These are phyloP conservation scores for Enteromius mattozi DNA, from an alignment of 2,797 vertebrate genomes.

Conservation along the genomic window DNA sequence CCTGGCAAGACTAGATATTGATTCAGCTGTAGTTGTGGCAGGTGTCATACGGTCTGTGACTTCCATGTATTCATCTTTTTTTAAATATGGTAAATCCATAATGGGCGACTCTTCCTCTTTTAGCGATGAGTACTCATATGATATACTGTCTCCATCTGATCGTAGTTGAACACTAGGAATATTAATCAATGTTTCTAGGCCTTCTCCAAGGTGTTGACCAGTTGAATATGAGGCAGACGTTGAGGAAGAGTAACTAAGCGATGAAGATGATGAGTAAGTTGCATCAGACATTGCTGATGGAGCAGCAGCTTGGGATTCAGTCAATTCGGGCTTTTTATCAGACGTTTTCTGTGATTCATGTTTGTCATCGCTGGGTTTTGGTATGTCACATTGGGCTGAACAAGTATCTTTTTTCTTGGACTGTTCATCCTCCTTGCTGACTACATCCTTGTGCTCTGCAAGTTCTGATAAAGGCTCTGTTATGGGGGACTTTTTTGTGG, in stretches of 20 bases:
- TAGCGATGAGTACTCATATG: constrained; percentile 74
- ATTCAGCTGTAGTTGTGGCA: constrained; percentile 70
- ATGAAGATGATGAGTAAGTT: constrained; percentile 72
- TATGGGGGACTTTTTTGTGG: constrained; percentile 37
- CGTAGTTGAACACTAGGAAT: constrained; percentile 64
- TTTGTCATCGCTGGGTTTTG: constrained; percentile 62
- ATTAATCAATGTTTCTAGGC: constrained; percentile 63
- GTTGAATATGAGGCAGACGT: constrained; percentile 75
- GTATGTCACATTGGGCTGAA: constrained; percentile 48
- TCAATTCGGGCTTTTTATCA: constrained; percentile 67
- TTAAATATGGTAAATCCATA: constrained; percentile 71
- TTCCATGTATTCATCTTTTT: constrained; percentile 90
- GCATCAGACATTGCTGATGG: constrained; percentile 65
- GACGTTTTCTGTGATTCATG: constrained; percentile 54
- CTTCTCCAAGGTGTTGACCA: constrained; percentile 68
- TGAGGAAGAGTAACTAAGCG: constrained; percentile 73
- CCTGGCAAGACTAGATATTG: constrained; percentile 76
- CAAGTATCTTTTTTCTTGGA: constrained; percentile 62
- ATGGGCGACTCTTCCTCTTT: constrained; percentile 76
- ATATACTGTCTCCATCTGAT: constrained; percentile 66
- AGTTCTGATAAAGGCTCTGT: constrained; percentile 31
- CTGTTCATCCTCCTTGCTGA: constrained; percentile 52
- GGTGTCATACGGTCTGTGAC: constrained; percentile 79
- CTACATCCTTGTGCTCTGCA: constrained; percentile 37
- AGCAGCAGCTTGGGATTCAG: constrained; percentile 72